A percentile compares a stretch with the other conserved stretches of the same genome.
These are phyloP conservation scores for Tenebrio molitor DNA, from an alignment of 1,140 invertebrate genomes.

Conservation along the genomic window DNA sequence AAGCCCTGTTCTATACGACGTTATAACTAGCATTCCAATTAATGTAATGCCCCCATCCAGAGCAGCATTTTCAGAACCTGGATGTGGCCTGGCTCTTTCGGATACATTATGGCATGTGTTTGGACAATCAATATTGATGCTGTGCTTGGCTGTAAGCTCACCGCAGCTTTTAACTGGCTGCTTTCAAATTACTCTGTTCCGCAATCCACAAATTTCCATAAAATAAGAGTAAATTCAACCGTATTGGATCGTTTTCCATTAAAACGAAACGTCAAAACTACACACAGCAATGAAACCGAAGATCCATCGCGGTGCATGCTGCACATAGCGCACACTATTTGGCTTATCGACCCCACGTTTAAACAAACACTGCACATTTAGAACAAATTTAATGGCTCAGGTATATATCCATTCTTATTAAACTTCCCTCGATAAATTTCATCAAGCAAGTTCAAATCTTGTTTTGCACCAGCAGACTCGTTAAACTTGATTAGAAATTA, in stretches of 20 bases:
- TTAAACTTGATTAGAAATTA: slow-evolving; percentile 33
- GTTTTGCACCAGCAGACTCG: slow-evolving; percentile 18
- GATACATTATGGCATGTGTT: neutral
- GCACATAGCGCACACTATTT: neutral
- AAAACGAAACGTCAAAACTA: slow-evolving; percentile 1
- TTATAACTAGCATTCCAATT: slow-evolving; percentile 18
- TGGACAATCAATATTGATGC: neutral
- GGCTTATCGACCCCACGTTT: neutral
- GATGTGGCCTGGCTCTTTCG: neutral
- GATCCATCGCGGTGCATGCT: neutral
- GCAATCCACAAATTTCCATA: slow-evolving; percentile 11
- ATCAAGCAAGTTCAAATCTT: slow-evolving; percentile 19
- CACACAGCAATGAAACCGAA: neutral
- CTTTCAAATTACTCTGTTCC: neutral
- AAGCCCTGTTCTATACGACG: slow-evolving; percentile 9
- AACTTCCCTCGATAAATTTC: slow-evolving; percentile 31
- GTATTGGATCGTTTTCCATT: neutral
- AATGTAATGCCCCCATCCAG: neutral
- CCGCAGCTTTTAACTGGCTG: slow-evolving; percentile 10
- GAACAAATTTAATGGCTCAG: neutral
- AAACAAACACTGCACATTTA: slow-evolving; percentile 2
- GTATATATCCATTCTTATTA: slow-evolving; percentile 23
- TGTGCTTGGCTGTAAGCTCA: neutral
- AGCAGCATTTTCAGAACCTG: neutral
- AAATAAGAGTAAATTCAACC: slow-evolving; percentile 11